These are phyloP conservation scores for Ceramica pisi DNA, from an alignment of 2,888 invertebrate genomes.

Conservation along the genomic window DNA sequence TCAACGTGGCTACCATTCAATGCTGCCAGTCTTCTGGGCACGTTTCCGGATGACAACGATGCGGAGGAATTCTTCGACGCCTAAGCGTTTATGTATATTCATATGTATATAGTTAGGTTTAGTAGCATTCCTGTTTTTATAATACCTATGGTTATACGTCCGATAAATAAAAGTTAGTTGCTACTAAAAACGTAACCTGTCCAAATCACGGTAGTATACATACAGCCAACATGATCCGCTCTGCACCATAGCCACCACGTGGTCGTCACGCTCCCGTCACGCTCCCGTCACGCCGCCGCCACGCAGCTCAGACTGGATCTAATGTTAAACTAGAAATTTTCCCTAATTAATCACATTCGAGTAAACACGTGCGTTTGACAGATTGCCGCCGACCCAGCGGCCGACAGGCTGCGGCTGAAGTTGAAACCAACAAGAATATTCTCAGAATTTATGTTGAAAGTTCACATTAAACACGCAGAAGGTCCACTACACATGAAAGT, in stretches of 20 bases:
- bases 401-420: constrained; percentile 36
- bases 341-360: constrained; percentile 53
- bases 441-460: neutral
- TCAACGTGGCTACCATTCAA: too few relatives aligned
- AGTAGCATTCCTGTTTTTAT: too few relatives aligned
- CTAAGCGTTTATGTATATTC: too few relatives aligned
- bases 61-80: too few relatives aligned
- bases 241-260: neutral
- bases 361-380: constrained; percentile 61
- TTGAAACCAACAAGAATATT: constrained; percentile 37
- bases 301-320: constrained; percentile 17
- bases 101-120: too few relatives aligned
- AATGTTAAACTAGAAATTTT: constrained; percentile 39
- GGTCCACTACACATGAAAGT: neutral
- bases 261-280: neutral
- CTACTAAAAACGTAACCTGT: neutral
- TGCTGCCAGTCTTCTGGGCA: too few relatives aligned
- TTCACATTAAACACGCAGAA: constrained; percentile 21
- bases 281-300: constrained; percentile 1
- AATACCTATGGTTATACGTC: too few relatives aligned
- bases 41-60: too few relatives aligned
- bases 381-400: constrained; percentile 26
- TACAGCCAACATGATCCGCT: neutral
- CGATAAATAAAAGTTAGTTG: too few relatives aligned
- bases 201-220: neutral